phyloP scores from a whole-genome alignment of 1,140 invertebrate species.

The Alviniconcha marisindica region DNA sequence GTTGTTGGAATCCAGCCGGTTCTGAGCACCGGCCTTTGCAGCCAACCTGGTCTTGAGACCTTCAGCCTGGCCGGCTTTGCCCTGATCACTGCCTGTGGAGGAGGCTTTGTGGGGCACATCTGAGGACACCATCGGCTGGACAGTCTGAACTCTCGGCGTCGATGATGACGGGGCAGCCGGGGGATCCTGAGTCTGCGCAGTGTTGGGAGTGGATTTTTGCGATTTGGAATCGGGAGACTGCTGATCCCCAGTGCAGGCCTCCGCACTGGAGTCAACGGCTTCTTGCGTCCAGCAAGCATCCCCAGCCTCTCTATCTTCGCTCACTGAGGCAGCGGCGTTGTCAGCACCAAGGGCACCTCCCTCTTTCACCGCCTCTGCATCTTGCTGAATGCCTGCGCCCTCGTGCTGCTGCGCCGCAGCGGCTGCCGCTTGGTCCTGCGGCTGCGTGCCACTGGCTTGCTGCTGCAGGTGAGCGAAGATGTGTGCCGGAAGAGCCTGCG shows the following conservation, averaged over 20 bases:
- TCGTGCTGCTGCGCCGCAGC: background rate
- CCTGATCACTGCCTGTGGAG: background rate
- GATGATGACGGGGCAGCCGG: background rate
- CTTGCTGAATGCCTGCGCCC: background rate
- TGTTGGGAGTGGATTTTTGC: background rate
- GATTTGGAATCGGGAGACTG: background rate
- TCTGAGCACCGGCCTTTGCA: background rate
- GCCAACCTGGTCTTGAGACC: background rate
- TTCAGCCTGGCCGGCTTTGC: background rate
- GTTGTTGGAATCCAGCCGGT: background rate
- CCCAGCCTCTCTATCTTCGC: too few relatives aligned
- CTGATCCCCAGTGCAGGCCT: background rate
- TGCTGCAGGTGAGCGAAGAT: background rate
- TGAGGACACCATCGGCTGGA: background rate
- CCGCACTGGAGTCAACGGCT: background rate
- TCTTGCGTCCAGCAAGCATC: background rate
- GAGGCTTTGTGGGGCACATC: background rate
- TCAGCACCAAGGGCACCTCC: too few relatives aligned
- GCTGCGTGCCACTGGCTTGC: background rate
- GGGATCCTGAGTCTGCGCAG: background rate
- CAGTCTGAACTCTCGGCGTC: background rate
- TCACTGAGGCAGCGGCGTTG: background rate
- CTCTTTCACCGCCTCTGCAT: background rate
- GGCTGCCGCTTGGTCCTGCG: background rate
- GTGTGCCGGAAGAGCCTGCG: background rate